Evolutionary conservation across 1,140 invertebrate species (phyloP), one percentile per base, ranked within the genome.

Genomic region (Eciton burchellii): DNA sequence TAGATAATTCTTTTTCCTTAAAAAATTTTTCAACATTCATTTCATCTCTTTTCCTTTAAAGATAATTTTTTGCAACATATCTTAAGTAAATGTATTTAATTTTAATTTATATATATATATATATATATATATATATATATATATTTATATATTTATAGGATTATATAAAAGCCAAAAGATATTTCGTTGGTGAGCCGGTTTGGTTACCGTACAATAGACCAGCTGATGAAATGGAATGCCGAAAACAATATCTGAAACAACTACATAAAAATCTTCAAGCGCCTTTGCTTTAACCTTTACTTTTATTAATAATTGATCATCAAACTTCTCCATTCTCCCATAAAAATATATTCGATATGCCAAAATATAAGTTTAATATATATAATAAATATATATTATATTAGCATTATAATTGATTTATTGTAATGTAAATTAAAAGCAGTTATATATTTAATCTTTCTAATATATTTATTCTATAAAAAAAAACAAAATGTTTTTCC

Each of bases 171-270:
- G 97, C 97, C 0, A 97, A 96, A 88, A 95, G 98, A 79, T 97
- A 98, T 86, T 99, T 99, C 93, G 95, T 98, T 87, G 98, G 98
- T 19, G 98, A 98, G 91, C 98, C 98, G 9, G 96, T 99, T 9
- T 99, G 98, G 98, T 95, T 96, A 0, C 96, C 98, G 0, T 95
- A 98, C 90, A 98, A 99, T 92, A 94, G 98, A 81, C 98, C 98
- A 3, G 97, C 96, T 14, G 98, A 99, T 91, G 94, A 98, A n/a
- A 97, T 98, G 96, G 95, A 95, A 2, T 97, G 96, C 81, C 94
- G 97, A 16, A 94, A 96, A 89, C 90, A 95, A 4, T 98, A 98
- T 90, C 89, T 98, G 0, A 84, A 96, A 29, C 95, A 95, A 85
- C 89, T 97, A 8, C 86, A 95, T 43, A 93, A 94, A 26, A 94